phyloP scores from a whole-genome alignment of 2,888 invertebrate genomes.

The Rhyacophila evoluta region DNA sequence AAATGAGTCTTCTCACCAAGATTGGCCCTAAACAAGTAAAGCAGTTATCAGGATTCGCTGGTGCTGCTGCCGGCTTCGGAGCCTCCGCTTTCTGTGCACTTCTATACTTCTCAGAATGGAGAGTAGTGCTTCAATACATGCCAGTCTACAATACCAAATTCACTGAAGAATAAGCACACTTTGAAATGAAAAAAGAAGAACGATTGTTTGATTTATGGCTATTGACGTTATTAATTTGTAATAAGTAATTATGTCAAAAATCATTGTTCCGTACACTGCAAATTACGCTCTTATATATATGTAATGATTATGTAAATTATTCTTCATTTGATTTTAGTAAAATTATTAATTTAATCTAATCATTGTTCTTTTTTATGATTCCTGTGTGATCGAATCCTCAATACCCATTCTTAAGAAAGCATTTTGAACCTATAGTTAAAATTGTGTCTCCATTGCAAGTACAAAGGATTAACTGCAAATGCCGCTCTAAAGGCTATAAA shows the following conservation, averaged over 20 bases:
- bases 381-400: no score
- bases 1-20: slow-evolving; percentile 43
- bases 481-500: no score
- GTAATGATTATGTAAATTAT: no score
- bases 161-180: slow-evolving; percentile 58
- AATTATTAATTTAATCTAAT: no score
- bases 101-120: slow-evolving; percentile 86
- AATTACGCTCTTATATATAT: no score
- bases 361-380: no score
- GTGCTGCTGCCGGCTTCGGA: slow-evolving; percentile 71
- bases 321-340: no score
- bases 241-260: neutral
- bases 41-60: slow-evolving; percentile 32
- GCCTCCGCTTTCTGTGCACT: slow-evolving; percentile 72
- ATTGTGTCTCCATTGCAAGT: no score
- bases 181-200: neutral
- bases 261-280: neutral
- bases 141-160: slow-evolving; percentile 85
- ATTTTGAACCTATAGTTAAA: no score
- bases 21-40: slow-evolving; percentile 46
- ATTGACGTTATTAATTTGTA: neutral
- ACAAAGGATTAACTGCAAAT: no score
- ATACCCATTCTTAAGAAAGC: no score
- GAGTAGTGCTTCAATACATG: slow-evolving; percentile 75
- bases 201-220: neutral